Percentiles rank a stretch among this genome's conserved stretches.
Evolutionary conservation across 2,113 vertebrate species (phyloP).

Genomic region (Sebastes schlegelii): DNA sequence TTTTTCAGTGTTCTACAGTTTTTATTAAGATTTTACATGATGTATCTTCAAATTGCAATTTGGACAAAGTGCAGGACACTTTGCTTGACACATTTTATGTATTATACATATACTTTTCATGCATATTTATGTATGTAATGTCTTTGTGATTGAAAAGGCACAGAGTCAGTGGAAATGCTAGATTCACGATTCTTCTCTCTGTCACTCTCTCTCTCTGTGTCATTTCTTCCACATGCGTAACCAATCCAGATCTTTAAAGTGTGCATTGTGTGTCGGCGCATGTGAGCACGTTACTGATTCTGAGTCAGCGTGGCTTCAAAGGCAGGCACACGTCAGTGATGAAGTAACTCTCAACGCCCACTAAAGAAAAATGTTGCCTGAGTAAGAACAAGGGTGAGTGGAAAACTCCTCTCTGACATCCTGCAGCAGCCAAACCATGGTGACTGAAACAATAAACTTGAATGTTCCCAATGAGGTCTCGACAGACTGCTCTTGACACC

Average conservation of each 20-base stretch:
- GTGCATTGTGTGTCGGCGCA: conserved; percentile 42
- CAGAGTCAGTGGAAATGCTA: not conserved
- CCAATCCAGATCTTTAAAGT: not conserved
- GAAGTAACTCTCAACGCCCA: conserved; percentile 30
- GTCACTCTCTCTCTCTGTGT: not conserved
- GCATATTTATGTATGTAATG: not conserved
- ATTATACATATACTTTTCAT: not conserved
- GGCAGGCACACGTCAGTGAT: conserved; percentile 31
- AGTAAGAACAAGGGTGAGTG: conserved; percentile 38
- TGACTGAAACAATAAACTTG: conserved; percentile 22
- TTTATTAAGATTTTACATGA: too few relatives aligned
- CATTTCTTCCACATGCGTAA: conserved; percentile 32
- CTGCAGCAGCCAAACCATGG: not conserved
- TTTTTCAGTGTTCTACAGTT: too few relatives aligned
- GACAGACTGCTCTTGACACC: conserved; percentile 1
- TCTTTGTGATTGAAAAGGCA: not conserved
- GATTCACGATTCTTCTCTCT: not conserved
- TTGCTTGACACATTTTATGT: too few relatives aligned
- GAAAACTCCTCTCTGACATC: conserved; percentile 55
- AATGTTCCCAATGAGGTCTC: not conserved
- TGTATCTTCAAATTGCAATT: too few relatives aligned
- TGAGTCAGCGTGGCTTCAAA: conserved; percentile 55
- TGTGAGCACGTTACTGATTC: conserved; percentile 49
- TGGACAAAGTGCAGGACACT: too few relatives aligned
- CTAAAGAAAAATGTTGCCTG: not conserved